These are phyloP conservation scores for Drosophila orena DNA, from an alignment of 1,140 invertebrate species.

Conservation along the genomic window DNA sequence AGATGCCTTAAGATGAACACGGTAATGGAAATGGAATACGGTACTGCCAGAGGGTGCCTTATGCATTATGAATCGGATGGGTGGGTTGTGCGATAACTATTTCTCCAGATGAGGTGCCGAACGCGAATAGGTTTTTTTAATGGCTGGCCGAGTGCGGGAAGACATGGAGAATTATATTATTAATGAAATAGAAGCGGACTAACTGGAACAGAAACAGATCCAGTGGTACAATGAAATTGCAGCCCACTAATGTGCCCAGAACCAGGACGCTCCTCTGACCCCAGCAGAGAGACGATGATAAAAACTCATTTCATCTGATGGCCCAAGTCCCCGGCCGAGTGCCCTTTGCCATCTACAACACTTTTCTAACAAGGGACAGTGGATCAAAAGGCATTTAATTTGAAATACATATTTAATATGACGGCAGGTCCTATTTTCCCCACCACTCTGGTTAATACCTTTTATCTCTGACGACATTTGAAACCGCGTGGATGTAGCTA, in stretches of 20 bases:
- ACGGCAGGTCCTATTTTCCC: too few species aligned
- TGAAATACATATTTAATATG: too few species aligned
- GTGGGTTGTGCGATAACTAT: conserved; percentile 51
- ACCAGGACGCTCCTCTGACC: conserved; percentile 36
- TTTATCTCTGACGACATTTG: too few species aligned
- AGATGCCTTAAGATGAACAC: conserved; percentile 25
- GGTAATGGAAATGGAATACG: conserved; percentile 13
- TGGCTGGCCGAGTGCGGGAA: conserved; percentile 57
- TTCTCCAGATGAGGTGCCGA: conserved; percentile 54
- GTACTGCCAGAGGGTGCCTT: conserved; percentile 46
- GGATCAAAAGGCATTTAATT: neutral
- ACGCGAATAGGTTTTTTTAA: conserved; percentile 75
- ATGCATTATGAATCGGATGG: conserved; percentile 75
- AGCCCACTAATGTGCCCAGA: conserved; percentile 67
- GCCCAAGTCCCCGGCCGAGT: conserved; percentile 48
- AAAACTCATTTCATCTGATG: conserved; percentile 81
- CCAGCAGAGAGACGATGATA: conserved; percentile 66
- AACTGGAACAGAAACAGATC: conserved; percentile 31
- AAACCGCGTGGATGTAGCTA: too few species aligned
- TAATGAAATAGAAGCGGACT: conserved; percentile 52
- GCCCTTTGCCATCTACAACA: conserved; percentile 22
- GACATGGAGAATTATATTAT: conserved; percentile 63
- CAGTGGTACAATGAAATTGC: conserved; percentile 82
- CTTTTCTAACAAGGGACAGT: conserved; percentile 26
- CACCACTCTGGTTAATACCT: too few species aligned